Evolutionary conservation across 2,113 vertebrate species (phyloP), one percentile per base, ranked within the genome.

Genomic region (Vulpes ferrilata): DNA sequence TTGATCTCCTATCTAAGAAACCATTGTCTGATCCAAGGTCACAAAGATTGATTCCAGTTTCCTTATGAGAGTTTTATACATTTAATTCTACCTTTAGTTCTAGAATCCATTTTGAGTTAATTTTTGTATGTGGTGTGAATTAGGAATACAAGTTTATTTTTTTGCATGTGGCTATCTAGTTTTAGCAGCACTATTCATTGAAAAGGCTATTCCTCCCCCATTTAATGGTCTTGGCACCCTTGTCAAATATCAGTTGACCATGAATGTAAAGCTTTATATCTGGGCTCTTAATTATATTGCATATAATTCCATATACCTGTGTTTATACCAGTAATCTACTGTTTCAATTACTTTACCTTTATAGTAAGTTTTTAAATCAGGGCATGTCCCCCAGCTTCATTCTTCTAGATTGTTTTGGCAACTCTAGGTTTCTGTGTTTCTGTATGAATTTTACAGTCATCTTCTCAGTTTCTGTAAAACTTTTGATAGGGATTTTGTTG

Each of bases 311-410:
- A 20, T 43, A 48, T 35, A 7, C 57, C 9, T 81, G 0, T 96
- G 62, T 92, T 92, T 59, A 51, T 35, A 7, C 81, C 74, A 43
- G 6, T 51, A 81, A 80, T 62, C 12, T 12, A n/a, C 16, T 35
- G 32, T 71, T 73, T 86, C 71, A 71, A 71, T 80, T 86, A 4
- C 62, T 69, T 0, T 93, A 53, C 38, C 67, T 93, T 71, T 88
- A 23, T 60, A 60, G 60, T n/a, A 79, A 80, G 60, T 90, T 71
- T 76, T 91, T 38, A 86, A 94, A 87, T 80, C 43, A 87, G 12
- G 32, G 7, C 74, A 5, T 43, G 20, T 60, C 64, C 43, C 85
- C 20, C 23, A 65, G 10, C n/a, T 90, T 48, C 35, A 17, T 86
- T 71, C 27, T 73, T 81, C 43, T 20, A 55, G 48, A 53, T 25